Conservation (phyloP, 2,113 vertebrate species). For the Lepisosteus oculatus region DNA sequence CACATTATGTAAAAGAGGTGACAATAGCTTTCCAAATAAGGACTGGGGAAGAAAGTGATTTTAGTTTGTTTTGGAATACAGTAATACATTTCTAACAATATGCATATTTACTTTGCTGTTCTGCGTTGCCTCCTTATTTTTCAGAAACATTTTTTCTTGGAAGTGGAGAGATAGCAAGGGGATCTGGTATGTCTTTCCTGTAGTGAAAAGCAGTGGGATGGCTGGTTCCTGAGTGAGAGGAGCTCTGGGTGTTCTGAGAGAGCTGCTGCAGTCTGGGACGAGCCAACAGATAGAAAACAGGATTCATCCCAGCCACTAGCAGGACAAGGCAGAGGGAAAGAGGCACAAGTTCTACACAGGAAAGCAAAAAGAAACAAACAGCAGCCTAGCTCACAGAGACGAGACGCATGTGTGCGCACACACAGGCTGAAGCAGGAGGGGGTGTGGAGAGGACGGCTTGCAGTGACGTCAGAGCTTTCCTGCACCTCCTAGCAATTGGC, state of each 20-base stretch:
- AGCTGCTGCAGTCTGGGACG: constrained; percentile 1
- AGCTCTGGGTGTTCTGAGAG: neutral
- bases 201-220: too few relatives aligned
- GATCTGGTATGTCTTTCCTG: too few relatives aligned
- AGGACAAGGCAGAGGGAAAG: constrained; percentile 23
- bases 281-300: neutral
- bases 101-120: too few relatives aligned
- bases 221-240: too few relatives aligned
- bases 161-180: neutral
- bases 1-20: too few relatives aligned
- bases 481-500: constrained; percentile 44
- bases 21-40: too few relatives aligned
- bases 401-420: constrained; percentile 3
- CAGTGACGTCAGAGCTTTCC: constrained; percentile 17
- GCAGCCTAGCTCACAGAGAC: constrained; percentile 22
- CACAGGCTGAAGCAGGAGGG: constrained; percentile 23
- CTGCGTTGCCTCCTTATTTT: too few relatives aligned
- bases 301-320: neutral
- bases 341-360: constrained; percentile 18
- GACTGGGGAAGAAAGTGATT: too few relatives aligned
- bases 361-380: constrained; percentile 36
- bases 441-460: constrained; percentile 30
- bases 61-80: too few relatives aligned
- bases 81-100: too few relatives aligned
- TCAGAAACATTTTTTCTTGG: too few relatives aligned